Evolutionary conservation across 2,797 vertebrate species (phyloP).

Genomic region (Rhinatrema bivittatum): DNA sequence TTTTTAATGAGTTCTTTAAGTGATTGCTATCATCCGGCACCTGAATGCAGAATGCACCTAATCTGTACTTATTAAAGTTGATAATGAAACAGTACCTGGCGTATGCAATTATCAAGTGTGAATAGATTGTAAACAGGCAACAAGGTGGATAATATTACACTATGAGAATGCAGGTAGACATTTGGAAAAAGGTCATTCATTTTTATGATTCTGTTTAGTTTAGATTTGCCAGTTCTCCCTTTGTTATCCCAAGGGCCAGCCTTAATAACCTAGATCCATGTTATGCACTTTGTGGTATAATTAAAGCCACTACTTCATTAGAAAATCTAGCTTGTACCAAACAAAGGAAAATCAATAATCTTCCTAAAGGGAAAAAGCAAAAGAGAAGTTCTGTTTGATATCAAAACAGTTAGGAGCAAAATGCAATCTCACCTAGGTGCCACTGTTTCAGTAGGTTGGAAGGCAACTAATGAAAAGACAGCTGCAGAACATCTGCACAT

Average conservation of each 20-base stretch:
- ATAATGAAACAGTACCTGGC: conserved; percentile 22
- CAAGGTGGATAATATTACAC: conserved; percentile 4
- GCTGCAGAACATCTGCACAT: no score
- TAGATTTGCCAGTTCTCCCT: conserved; percentile 27
- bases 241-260: conserved; percentile 23
- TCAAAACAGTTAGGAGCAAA: not conserved
- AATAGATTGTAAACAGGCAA: conserved; percentile 14
- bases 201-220: conserved; percentile 37
- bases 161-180: not conserved
- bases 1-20: conserved; percentile 23
- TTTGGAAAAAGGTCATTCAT: conserved; percentile 21
- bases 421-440: not conserved
- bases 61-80: conserved; percentile 17
- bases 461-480: no score
- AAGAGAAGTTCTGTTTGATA: conserved; percentile 3
- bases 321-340: conserved; percentile 34
- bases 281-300: conserved; percentile 36
- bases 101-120: conserved; percentile 19
- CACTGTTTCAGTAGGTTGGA: no score
- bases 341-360: conserved; percentile 38
- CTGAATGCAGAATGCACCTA: conserved; percentile 5
- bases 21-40: not conserved
- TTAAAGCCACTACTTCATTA: conserved; percentile 49
- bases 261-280: conserved; percentile 44
- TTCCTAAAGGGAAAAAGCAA: conserved; percentile 19